Base-by-base conservation (phyloP, 2,888 invertebrate species). In the Mythimna ferrago region DNA sequence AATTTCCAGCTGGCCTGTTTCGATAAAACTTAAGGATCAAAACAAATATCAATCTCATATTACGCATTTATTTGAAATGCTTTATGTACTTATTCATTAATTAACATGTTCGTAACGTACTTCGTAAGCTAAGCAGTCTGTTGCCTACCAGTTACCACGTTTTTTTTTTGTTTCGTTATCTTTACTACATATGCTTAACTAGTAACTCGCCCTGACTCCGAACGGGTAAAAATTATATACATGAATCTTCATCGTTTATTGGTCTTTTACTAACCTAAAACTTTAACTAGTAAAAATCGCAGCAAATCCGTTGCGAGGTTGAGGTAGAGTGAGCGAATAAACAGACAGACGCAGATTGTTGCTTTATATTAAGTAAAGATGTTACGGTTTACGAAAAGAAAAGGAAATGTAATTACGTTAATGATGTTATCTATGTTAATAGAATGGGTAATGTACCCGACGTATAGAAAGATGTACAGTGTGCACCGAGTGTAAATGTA, bases 1-100 rank as follows among this genome's bases (percentile, higher is more conserved):
- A 14, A 21, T 67, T 66, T 53, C 38, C 48, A n/a, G 26, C 61
- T 83, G 77, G 65, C 84, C 80, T 83, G 77, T 80, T 66, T 71
- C 64, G 38, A 73, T 68, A 58, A 67, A 57, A 35, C 44, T 66
- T 35, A 35, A 58, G 58, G 57, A 57, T 19, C 21, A 57, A 38
- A 56, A 51, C 5, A 44, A 35, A 48, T 51, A 64, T 32, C 5
- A 58, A 21, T 38, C 16, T 53, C 44, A 60, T 58, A 38, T 35
- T 78, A 76, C 65, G 41, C 51, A 6, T 48, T 16, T 48, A 66
- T 79, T 66, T 79, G 6, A 48, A 48, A 74, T 74, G 41, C n/a
- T 73, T 62, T 54, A 65, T 73, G 79, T 76, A 76, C 75, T 78
- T 78, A 75, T 78, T 78, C 62, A 26, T 62, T 19, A 48, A 41